Evolutionary conservation across 2,113 vertebrate species (phyloP).

Genomic region (Maccullochella peelii): DNA sequence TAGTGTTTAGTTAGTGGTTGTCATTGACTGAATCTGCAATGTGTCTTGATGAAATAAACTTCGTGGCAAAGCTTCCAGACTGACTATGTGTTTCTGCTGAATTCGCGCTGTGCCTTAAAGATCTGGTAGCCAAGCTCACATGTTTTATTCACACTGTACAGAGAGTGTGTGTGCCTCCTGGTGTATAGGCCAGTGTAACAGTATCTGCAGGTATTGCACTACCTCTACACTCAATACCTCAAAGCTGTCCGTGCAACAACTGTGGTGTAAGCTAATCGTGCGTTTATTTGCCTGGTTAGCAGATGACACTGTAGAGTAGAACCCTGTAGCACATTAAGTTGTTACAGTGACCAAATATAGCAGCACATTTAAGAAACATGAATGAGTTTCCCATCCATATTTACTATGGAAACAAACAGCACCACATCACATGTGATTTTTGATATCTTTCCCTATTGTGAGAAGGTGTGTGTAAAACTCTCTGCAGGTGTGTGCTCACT

Average conservation of each 20-base stretch:
- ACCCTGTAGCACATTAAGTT: background rate
- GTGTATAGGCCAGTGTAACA: constrained; percentile 62
- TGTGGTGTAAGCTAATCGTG: constrained; percentile 31
- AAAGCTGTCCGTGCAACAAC: background rate
- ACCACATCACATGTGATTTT: background rate
- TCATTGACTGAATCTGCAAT: background rate
- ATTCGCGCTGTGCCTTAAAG: constrained; percentile 8
- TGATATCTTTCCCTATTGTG: background rate
- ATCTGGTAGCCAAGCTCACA: constrained; percentile 54
- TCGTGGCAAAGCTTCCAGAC: constrained; percentile 4
- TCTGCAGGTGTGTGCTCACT: background rate
- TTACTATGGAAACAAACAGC: background rate
- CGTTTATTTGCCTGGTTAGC: constrained; percentile 12
- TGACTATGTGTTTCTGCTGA: background rate
- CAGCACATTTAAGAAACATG: background rate
- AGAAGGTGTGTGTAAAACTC: background rate
- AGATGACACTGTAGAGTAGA: constrained; percentile 25
- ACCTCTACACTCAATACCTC: background rate
- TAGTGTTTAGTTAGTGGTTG: background rate
- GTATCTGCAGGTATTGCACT: constrained; percentile 52
- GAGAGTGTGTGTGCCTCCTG: constrained; percentile 35
- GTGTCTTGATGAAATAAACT: background rate
- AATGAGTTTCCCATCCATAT: background rate
- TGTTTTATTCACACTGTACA: constrained; percentile 68
- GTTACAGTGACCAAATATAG: background rate